A percentile compares a stretch with the other conserved stretches of the same genome.
phyloP scores from a whole-genome alignment of 2,888 invertebrate species.

The Agrotis exclamationis region DNA sequence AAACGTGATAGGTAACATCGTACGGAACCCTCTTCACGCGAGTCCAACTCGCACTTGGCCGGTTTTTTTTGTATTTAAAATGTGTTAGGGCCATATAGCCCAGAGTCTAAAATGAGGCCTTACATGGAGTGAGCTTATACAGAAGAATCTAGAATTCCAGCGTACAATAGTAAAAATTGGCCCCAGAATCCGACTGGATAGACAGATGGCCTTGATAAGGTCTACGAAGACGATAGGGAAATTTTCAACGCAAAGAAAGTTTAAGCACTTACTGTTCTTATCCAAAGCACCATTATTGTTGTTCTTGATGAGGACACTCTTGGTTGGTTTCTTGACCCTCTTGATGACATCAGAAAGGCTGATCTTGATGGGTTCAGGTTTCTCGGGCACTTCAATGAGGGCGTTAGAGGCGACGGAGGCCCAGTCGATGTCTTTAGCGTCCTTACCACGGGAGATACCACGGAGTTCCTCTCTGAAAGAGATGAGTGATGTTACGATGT shows the following conservation, averaged over 20 bases:
- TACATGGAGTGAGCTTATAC: too few relatives aligned
- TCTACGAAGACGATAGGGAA: too few relatives aligned
- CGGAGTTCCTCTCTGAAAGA: conserved; percentile 94
- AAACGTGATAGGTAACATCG: too few relatives aligned
- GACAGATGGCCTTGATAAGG: too few relatives aligned
- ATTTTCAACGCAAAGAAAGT: too few relatives aligned
- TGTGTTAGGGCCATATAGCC: too few relatives aligned
- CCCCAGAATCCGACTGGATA: too few relatives aligned
- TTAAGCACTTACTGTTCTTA: conserved; percentile 91
- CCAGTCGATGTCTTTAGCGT: conserved; percentile 97
- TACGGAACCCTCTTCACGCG: too few relatives aligned
- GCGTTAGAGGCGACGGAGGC: conserved; percentile 93
- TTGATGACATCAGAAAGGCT: conserved; percentile 94
- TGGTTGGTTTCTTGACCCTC: conserved; percentile 93
- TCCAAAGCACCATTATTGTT: conserved; percentile 86
- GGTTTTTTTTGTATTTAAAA: too few relatives aligned
- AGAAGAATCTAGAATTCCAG: too few relatives aligned
- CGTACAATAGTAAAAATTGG: too few relatives aligned
- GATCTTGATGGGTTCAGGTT: conserved; percentile 95
- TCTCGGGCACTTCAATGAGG: conserved; percentile 91
- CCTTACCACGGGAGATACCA: conserved; percentile 95
- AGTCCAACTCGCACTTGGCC: too few relatives aligned
- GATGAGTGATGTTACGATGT: not conserved
- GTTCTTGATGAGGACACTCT: conserved; percentile 91
- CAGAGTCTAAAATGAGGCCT: not conserved